Evolutionary conservation across 30 jellyfish, hydroid and myxozoan genomes (phyloP), one percentile per base, ranked within the genome.

Genomic region (Cassiopea xamachana): DNA sequence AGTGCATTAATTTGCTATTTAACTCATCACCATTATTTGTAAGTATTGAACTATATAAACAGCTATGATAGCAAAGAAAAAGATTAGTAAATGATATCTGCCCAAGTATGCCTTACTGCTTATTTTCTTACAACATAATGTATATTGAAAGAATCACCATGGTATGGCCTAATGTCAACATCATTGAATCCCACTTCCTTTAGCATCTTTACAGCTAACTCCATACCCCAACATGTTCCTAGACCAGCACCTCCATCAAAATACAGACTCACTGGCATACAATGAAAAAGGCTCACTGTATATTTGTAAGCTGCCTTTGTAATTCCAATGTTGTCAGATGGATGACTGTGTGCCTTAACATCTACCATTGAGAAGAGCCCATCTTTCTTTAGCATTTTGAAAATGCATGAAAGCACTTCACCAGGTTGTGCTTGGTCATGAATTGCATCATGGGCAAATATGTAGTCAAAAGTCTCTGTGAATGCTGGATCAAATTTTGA

Each of bases 151-250:
- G 84, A 44, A 7, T 68, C 83, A 7, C 91, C 83, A 70, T 39
- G 60, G 69, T 83, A 83, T 43, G 58, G 46, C 81, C 58, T 64
- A 1, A 83, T 69, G 4, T 48, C 75, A 45, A 67, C 59, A 39
- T 43, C 12, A 43, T 74, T 13, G 48, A 86, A 86, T 16, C 93
- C 93, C 39, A 87, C 93, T 16, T 86, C 93, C 46, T 77, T 64
- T 46, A 86, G 82, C 93, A 86, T 86, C 80, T 86, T 46, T 44
- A 61, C 86, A 50, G 93, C 93, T 48, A 86, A 9, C 82, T 86
- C 93, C 47, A 55, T 59, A 13, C 93, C 93, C 93, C 93, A 86
- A 64, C 93, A 86, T 16, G 93, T 86, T 45, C 93, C 93, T 18
- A 86, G 82, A 16, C 93, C 93, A 19, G 93, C 93, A 0, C 93